A percentile compares a stretch with the other conserved stretches of the same genome.
These are phyloP conservation scores for Furcula furcula DNA, from an alignment of 2,888 invertebrate genomes.

Conservation along the genomic window DNA sequence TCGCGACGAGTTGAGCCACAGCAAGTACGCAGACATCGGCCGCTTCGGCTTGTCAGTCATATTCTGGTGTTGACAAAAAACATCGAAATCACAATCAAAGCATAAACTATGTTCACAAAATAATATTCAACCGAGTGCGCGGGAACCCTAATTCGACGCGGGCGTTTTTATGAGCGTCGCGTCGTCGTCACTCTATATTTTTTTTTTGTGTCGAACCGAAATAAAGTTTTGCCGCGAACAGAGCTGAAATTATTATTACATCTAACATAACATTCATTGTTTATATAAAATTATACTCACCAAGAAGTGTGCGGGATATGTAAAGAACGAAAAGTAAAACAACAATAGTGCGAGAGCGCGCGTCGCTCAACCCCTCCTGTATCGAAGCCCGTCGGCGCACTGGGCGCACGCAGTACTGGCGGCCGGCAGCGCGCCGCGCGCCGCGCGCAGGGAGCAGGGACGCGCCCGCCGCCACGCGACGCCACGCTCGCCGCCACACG, in stretches of 20 bases:
- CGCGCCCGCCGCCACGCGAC: neutral
- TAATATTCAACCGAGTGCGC: neutral
- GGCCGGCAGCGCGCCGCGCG: conserved; percentile 1
- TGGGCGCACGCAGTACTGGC: conserved; percentile 3
- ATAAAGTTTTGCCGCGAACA: no score
- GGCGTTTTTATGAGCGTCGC: neutral
- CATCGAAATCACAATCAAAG: conserved; percentile 3
- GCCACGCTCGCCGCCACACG: neutral
- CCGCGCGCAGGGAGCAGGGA: neutral
- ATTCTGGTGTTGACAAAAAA: conserved; percentile 33
- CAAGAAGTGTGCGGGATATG: neutral
- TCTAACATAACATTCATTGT: no score
- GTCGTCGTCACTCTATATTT: neutral
- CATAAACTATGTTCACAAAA: no score
- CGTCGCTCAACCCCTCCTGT: conserved; percentile 13
- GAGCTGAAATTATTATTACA: no score
- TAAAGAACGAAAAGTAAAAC: conserved; percentile 6
- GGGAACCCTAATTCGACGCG: conserved; percentile 1
- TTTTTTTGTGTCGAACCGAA: no score
- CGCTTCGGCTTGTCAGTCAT: conserved; percentile 92
- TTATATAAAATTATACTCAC: no score
- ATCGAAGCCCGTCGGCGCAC: conserved; percentile 19
- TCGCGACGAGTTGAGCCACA: conserved; percentile 92
- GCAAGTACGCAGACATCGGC: conserved; percentile 92
- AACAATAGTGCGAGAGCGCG: conserved; percentile 4